A percentile compares a stretch with the other conserved stretches of the same genome.
phyloP scores from a whole-genome alignment of 1,140 invertebrate genomes.

The Teleogryllus occipitalis region DNA sequence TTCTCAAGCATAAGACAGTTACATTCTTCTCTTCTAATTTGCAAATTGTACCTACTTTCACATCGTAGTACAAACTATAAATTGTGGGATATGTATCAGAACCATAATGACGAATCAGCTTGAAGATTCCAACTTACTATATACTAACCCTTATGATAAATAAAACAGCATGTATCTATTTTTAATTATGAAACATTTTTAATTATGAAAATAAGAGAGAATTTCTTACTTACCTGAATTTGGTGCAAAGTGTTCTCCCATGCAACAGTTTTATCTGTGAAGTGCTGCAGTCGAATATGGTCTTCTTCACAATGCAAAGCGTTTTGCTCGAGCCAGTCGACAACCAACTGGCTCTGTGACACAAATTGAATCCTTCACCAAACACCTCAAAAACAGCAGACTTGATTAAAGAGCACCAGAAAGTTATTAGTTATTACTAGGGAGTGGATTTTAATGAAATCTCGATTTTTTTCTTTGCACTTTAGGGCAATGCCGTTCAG shows the following conservation, averaged over 20 bases:
- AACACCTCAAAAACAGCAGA: slow-evolving; percentile 6
- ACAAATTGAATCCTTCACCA: neutral
- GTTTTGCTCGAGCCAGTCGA: slow-evolving; percentile 88
- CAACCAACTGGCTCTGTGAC: slow-evolving; percentile 62
- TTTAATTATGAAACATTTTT: too few species aligned
- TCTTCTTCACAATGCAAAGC: slow-evolving; percentile 39
- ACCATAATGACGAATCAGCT: too few species aligned
- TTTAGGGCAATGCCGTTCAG: too few species aligned
- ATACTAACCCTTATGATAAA: too few species aligned
- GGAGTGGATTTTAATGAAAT: too few species aligned
- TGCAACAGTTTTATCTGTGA: slow-evolving; percentile 61
- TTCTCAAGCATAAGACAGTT: too few species aligned
- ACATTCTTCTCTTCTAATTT: too few species aligned
- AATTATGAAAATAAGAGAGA: neutral
- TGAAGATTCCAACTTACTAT: too few species aligned
- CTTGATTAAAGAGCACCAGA: neutral
- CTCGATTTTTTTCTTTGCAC: neutral
- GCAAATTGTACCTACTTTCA: too few species aligned
- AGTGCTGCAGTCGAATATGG: slow-evolving; percentile 42
- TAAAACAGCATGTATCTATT: too few species aligned
- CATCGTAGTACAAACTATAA: too few species aligned
- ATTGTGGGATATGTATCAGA: too few species aligned
- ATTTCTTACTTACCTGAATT: slow-evolving; percentile 41
- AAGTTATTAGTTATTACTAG: slow-evolving; percentile 3
- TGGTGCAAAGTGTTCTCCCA: slow-evolving; percentile 90